Base-by-base conservation (phyloP, 2,797 vertebrate genomes). In the Muscicapa comitata region DNA sequence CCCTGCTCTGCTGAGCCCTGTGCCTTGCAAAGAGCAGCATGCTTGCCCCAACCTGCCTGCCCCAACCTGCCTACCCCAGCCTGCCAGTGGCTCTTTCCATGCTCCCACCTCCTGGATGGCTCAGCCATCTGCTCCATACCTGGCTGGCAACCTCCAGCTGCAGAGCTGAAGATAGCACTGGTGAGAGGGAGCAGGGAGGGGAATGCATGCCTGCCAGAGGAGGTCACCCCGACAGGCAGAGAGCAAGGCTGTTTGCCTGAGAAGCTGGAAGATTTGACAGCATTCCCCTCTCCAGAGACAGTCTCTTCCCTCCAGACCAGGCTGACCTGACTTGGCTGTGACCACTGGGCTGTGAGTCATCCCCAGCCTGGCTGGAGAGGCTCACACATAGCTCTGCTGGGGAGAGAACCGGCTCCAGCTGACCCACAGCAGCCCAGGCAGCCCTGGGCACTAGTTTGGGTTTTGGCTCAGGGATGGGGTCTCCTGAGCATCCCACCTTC, bases 271-370 rank as follows among this genome's bases (percentile, higher is more conserved):
- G 75, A 94, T 83, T 42, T 92, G 84, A 94, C 54, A 7, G 81
- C 91, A 87, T 37, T 85, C 42, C 16, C 2, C 0, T 82, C 94
- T 71, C 81, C 54, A 83, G 91, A 71, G 95, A 88, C 45, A 0
- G 0, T 65, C 84, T 90, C 87, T 92, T 91, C 81, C 86, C 86
- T 86, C 35, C 63, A 93, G 94, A 81, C 88, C 88, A 76, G 67
- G 88, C 94, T 93, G 96, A 88, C 86, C 95, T 33, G 88, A 82
- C 88, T 95, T 93, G 92, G 88, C 93, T 89, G 80, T 53, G 73
- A 84, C 20, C 10, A 1, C 73, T 9, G 61, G 1, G 17, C 90
- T 70, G 38, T 97, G 88, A 95, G 93, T 96, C 93, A 92, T 86
- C 42, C 62, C 57, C 86, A 93, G 93, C 51, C 37, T 0, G 3